Conservation (phyloP, 2,888 invertebrate species). For the Chorisops tibialis region DNA sequence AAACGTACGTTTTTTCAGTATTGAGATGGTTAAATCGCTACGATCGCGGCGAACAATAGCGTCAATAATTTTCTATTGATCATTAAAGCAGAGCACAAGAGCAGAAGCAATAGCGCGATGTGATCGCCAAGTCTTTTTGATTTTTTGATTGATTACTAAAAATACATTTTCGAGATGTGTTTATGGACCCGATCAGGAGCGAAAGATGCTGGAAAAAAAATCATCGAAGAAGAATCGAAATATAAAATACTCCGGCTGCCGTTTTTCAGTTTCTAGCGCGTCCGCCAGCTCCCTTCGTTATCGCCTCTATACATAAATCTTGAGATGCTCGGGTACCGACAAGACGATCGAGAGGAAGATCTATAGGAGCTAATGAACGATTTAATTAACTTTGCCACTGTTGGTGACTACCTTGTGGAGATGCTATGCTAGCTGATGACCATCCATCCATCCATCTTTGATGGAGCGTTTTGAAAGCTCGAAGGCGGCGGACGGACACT, state of each 20-base stretch:
- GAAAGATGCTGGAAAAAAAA: not conserved
- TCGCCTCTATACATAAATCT: conserved; percentile 10
- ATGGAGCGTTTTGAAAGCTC: conserved; percentile 1
- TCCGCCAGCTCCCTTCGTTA: conserved; percentile 11
- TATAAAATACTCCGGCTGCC: conserved; percentile 26
- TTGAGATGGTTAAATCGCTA: conserved; percentile 30
- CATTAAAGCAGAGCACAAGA: conserved; percentile 30
- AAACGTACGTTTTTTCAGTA: conserved; percentile 17
- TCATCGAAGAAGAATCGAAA: conserved; percentile 20
- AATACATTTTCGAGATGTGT: conserved; percentile 29
- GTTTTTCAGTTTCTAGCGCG: conserved; percentile 20
- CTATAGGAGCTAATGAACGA: conserved; percentile 33
- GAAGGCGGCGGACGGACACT: not conserved
- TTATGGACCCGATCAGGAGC: conserved; percentile 10
- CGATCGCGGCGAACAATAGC: conserved; percentile 31
- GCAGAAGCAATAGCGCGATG: conserved; percentile 10
- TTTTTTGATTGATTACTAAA: conserved; percentile 34
- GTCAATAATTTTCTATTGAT: conserved; percentile 34
- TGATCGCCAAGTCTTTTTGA: conserved; percentile 26
- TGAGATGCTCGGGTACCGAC: conserved; percentile 12
- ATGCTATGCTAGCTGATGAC: not conserved
- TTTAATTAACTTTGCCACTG: conserved; percentile 35
- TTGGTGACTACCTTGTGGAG: conserved; percentile 26
- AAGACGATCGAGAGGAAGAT: conserved; percentile 23
- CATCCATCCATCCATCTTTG: conserved; percentile 4